Evolutionary conservation across 1,140 invertebrate species (phyloP), one percentile per base, ranked within the genome.

Genomic region (Stratiolaelaps scimitus): DNA sequence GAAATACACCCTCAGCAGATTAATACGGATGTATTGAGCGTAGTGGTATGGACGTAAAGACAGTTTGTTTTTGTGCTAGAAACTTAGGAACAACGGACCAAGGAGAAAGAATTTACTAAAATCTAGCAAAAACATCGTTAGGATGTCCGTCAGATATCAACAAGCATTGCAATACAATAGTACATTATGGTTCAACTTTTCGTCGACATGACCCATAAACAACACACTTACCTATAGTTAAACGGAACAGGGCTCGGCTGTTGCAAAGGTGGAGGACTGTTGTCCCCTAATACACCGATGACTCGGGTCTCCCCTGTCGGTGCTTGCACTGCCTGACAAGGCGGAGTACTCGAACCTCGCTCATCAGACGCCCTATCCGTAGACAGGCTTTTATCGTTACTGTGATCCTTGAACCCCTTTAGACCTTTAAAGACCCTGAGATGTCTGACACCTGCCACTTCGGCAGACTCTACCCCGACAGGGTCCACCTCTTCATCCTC

Each of bases 401-500:
- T 15, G 23, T 5, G n/a, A 26, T 60, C 53, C 53, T 60, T 60
- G 10, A 26, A 19, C 10, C 34, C 15, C 10, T 60, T 60, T 4
- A 40, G 34, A 4, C 34, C 34, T 40, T 40, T 40, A 40, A 40
- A 10, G 34, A 40, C 34, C 4, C 34, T 40, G 5, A 40, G 10
- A 40, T 4, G 34, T 40, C 34, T 40, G 10, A 10, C 34, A 40
- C 34, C 34, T 40, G 10, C 34, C 34, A 40, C 10, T 6, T 10
- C 34, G 34, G 5, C 34, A 10, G 34, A 40, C 23, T 60, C 53
- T 2, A 19, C 53, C 15, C 53, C 53, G 23, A 60, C 53, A 20
- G 53, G 53, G 34, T 60, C 53, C 15, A 60, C 53, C 53, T 60
- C 53, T 26, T 60, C 53, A 34, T 60, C 53, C 6, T 60, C 53